Evolutionary conservation across 2,797 vertebrate species (phyloP), one percentile per base, ranked within the genome.

Genomic region (Gobio occitaniae): DNA sequence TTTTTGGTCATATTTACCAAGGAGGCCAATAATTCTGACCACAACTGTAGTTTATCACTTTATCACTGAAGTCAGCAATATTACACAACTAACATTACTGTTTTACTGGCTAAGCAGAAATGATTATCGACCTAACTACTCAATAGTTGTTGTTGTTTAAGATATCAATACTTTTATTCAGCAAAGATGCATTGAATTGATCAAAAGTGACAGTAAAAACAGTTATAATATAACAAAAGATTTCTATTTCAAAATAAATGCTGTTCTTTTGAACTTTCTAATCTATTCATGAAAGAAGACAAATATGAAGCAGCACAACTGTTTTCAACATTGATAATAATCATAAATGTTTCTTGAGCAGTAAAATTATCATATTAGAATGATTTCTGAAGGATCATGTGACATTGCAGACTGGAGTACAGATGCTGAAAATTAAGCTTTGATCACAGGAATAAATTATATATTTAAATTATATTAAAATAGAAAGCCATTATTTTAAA

Each of bases 131-230:
- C 19, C 19, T 69, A 13, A 44, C 36, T 13, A 9, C 36, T 13
- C 9, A n/a, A n/a, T 11, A 10, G 19, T 21, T 21, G 0, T 10
- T 10, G 0, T n/a, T 21, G 11, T 41, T 69, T 21, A 69, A 12
- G 2, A 12, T 21, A 41, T 44, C 0, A 13, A 44, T n/a, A 6
- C 10, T n/a, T 70, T n/a, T 44, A 3, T n/a, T 44, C 1, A n/a
- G 11, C 38, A 44, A 2, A 1, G 11, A n/a, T 7, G 6, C 19
- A n/a, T 70, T 70, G 3, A 70, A n/a, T 3, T n/a, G 10, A 13
- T 44, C 11, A 70, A n/a, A n/a, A 44, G 38, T 44, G 68, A 1
- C 38, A 44, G 10, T 69, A n/a, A 44, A 70, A 4, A 70, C 11
- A 44, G 1, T n/a, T 44, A 13, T 44, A 44, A 69, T 69, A 10